These are phyloP conservation scores for Drosophila watanabei DNA, from an alignment of 1,140 invertebrate species.

Conservation along the genomic window DNA sequence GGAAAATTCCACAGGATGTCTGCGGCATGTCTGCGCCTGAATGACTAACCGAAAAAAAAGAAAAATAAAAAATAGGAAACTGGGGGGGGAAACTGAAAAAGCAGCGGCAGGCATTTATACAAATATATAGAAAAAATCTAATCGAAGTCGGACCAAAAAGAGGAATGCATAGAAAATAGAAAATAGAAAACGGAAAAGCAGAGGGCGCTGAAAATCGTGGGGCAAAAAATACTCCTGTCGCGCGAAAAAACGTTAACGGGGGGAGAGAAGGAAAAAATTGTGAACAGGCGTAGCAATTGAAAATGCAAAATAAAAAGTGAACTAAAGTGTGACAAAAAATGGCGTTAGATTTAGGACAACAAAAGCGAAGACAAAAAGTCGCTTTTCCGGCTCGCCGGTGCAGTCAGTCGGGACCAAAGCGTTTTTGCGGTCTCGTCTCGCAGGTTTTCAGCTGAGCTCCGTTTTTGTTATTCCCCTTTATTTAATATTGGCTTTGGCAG, in stretches of 20 bases:
- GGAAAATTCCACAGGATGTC: conserved; percentile 72
- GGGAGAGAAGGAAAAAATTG: conserved; percentile 51
- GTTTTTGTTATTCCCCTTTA: conserved; percentile 40
- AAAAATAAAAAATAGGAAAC: conserved; percentile 26
- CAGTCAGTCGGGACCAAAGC: conserved; percentile 58
- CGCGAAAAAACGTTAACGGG: conserved; percentile 41
- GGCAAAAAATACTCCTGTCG: conserved; percentile 71
- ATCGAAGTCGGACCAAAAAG: conserved; percentile 67
- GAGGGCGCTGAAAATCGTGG: conserved; percentile 60
- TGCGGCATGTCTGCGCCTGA: conserved; percentile 75
- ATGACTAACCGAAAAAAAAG: conserved; percentile 56
- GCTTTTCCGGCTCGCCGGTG: conserved; percentile 40
- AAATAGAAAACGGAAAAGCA: conserved; percentile 38
- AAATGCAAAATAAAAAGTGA: conserved; percentile 75
- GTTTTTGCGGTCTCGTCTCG: conserved; percentile 64
- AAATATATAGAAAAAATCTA: conserved; percentile 79
- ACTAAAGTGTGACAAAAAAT: conserved; percentile 45
- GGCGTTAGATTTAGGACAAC: conserved; percentile 74
- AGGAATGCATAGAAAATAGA: conserved; percentile 53
- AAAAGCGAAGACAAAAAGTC: conserved; percentile 63
- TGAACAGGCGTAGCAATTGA: conserved; percentile 66
- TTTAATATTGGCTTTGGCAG: conserved; percentile 55
- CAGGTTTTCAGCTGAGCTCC: conserved; percentile 38
- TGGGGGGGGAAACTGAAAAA: conserved; percentile 12
- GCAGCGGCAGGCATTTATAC: conserved; percentile 60